phyloP scores from a whole-genome alignment of 2,888 invertebrate genomes.

The Pollenia angustigena region DNA sequence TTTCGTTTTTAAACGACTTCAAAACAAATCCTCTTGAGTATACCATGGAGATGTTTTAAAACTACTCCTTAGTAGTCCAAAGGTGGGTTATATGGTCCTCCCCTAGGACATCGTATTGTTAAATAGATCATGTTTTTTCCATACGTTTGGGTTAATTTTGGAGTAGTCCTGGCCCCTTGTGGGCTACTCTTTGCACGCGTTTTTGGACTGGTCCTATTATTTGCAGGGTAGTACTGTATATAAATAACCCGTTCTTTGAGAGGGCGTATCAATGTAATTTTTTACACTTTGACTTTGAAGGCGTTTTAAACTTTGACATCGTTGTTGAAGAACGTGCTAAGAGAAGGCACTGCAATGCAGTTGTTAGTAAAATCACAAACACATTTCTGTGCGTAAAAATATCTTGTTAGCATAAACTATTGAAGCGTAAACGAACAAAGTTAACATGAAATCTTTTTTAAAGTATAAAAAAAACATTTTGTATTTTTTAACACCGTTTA shows the following conservation, averaged over 20 bases:
- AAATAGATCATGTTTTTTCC: too few species aligned
- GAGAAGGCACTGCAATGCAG: slow-evolving; percentile 60
- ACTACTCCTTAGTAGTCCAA: too few species aligned
- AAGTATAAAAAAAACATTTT: not conserved
- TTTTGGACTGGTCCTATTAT: too few species aligned
- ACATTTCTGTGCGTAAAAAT: slow-evolving; percentile 25
- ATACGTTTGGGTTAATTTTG: too few species aligned
- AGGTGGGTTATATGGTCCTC: too few species aligned
- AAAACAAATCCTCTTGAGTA: too few species aligned
- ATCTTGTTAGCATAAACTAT: slow-evolving; percentile 36
- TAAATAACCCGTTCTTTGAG: not conserved
- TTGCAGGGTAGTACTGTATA: slow-evolving; percentile 10
- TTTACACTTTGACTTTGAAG: slow-evolving; percentile 41
- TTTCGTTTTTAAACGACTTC: too few species aligned
- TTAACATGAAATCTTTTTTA: not conserved
- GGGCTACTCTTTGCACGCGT: too few species aligned
- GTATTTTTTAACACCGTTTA: not conserved
- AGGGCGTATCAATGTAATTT: slow-evolving; percentile 50
- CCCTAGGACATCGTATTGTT: too few species aligned
- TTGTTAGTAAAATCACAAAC: slow-evolving; percentile 5
- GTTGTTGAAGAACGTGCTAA: slow-evolving; percentile 18
- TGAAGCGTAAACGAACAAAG: not conserved
- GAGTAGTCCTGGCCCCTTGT: too few species aligned
- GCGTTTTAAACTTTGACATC: slow-evolving; percentile 63
- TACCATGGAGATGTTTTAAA: too few species aligned